Evolutionary conservation across 2,113 vertebrate genomes (phyloP), one percentile per base, ranked within the genome.

Genomic region (Lipophrys pholis): DNA sequence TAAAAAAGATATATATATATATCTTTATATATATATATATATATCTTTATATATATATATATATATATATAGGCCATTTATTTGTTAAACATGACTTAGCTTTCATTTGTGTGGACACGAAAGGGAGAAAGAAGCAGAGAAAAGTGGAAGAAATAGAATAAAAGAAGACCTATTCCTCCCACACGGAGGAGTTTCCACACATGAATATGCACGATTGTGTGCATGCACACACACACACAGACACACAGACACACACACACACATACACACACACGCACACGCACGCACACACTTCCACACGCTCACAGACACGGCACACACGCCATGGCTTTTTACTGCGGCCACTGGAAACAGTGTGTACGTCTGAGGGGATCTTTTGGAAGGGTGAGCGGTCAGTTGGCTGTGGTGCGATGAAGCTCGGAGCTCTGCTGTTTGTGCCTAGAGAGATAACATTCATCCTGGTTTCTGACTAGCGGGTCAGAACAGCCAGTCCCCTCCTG

Each of bases 1-100:
- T 91, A 90, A 90, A 91, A 92, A 91, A 92, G 80, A 87, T 87
- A 90, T 89, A 87, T 87, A 81, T 90, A 77, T 87, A 86, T 79
- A 81, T 87, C 2, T 30, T 2, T 30, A 30, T 30, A 30, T 30
- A 30, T 30, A 30, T 30, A 4, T 30, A 30, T n/a, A n/a, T n/a
- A n/a, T 85, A 59, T 55, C 81, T 81, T 71, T 84, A 51, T 73
- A 75, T 85, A 84, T 85, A 71, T 81, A 79, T 84, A 79, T 83
- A 53, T 87, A 88, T 91, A 84, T 88, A 89, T 90, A 87, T 89
- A 87, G 79, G 89, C 84, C 82, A 88, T 90, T 82, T 85, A 86
- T 88, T 82, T 77, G 81, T 83, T 90, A 83, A 88, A 88, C 80
- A 81, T 87, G 78, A 90, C 66, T 83, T 82, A 81, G 69, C 71